These are phyloP conservation scores for Oppia nitens DNA, from an alignment of 1,140 invertebrate genomes.

Conservation along the genomic window DNA sequence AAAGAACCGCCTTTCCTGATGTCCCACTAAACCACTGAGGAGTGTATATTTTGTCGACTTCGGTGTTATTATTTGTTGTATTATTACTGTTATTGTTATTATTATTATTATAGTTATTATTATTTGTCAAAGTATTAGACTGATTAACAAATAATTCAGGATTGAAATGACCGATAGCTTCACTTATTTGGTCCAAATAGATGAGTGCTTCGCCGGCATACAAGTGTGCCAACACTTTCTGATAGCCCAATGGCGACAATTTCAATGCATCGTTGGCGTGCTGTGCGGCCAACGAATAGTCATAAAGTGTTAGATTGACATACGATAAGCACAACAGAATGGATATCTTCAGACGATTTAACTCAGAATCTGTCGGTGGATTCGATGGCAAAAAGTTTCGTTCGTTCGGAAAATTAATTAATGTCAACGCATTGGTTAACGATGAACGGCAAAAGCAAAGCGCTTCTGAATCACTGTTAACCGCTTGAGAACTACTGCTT, in stretches of 20 bases:
- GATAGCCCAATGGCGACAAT: neutral
- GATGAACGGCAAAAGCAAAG: conserved; percentile 75
- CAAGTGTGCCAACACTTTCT: conserved; percentile 51
- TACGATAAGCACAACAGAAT: conserved; percentile 38
- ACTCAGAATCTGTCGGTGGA: neutral
- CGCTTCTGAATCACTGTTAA: conserved; percentile 3
- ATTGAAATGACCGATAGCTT: conserved; percentile 58
- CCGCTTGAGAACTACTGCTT: neutral
- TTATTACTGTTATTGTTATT: too few species aligned
- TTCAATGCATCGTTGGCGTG: conserved; percentile 35
- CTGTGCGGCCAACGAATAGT: conserved; percentile 59
- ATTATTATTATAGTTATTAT: too few species aligned
- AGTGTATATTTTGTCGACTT: neutral
- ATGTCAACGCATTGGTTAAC: conserved; percentile 58
- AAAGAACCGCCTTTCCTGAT: conserved; percentile 46
- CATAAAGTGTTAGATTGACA: conserved; percentile 62
- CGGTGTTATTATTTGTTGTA: neutral
- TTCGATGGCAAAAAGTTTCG: conserved; percentile 6
- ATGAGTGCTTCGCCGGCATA: conserved; percentile 79
- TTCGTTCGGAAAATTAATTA: conserved; percentile 29
- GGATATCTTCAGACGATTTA: conserved; percentile 5
- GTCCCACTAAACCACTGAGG: conserved; percentile 48
- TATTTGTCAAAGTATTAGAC: too few species aligned
- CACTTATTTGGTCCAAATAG: conserved; percentile 56
- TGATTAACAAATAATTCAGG: neutral